phyloP scores from a whole-genome alignment of 2,113 vertebrate genomes.

The Callorhinus ursinus region DNA sequence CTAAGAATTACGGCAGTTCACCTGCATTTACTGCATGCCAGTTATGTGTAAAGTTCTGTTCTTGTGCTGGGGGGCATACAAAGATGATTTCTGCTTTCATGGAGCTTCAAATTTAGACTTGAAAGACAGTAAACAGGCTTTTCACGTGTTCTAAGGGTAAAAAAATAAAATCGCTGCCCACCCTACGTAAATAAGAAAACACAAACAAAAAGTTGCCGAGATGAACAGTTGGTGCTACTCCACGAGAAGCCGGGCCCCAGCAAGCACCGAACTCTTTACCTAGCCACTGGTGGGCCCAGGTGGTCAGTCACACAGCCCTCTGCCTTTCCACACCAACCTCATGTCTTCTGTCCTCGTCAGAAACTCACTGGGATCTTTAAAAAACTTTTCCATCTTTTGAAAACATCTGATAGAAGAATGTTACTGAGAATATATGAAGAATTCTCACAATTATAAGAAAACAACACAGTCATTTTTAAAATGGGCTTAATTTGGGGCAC shows the following conservation, averaged over 20 bases:
- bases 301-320: not conserved
- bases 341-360: not conserved
- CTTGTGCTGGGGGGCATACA: not conserved
- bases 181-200: slow-evolving; percentile 25
- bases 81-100: slow-evolving; percentile 17
- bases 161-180: not conserved
- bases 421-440: not conserved
- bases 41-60: slow-evolving; percentile 26
- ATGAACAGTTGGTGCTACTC: not conserved
- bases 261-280: not conserved
- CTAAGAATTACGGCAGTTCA: not conserved
- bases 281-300: not conserved
- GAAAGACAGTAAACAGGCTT: not conserved
- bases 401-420: not conserved
- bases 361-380: not conserved
- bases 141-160: not conserved
- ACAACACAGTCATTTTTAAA: not conserved
- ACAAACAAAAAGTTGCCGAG: not conserved
- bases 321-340: not conserved
- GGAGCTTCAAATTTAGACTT: slow-evolving; percentile 33
- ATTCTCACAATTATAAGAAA: slow-evolving; percentile 12
- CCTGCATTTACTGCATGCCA: not conserved
- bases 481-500: not conserved
- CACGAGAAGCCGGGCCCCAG: not conserved
- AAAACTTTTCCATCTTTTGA: not conserved